Base-by-base conservation (phyloP, 2,797 vertebrate genomes). In the Parauchenoglanis punctatus region DNA sequence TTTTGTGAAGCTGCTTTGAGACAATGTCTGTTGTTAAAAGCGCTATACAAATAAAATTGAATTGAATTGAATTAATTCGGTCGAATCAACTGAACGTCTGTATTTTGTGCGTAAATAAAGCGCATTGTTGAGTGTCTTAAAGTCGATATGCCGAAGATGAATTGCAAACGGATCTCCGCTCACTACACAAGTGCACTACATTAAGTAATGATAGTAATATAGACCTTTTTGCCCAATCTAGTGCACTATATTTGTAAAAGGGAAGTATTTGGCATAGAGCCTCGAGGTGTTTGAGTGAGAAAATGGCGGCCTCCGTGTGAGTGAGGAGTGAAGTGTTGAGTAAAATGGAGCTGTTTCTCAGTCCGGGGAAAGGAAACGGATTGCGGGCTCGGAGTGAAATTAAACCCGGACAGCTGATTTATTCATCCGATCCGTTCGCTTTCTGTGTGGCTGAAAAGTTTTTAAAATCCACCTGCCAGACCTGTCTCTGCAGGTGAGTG, bases 401-500 rank as follows among this genome's bases (percentile, higher is more conserved):
- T n/a, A 87, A 58, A n/a, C 90, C 92, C 0, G 97, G 98, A 0
- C 94, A 96, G 85, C 91, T 96, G 90, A 90, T 99, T 1, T 93
- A 90, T 81, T 93, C 92, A 1, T 89, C 93, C 0, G 91, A 95
- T 52, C 97, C 98, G 3, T 94, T 97, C 92, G 97, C 95, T 0
- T 96, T 93, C 90, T 95, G 96, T 0, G 95, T 97, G 73, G 95
- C 93, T 89, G 94, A 92, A 78, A 93, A 93, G 83, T 92, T 92
- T 54, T 84, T 94, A 4, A 95, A 93, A 85, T 84, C 92, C 0
- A 92, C 96, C 2, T 99, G 98, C 65, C 96, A 98, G 58, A 88
- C 87, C 90, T 99, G 98, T 94, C 93, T 98, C 17, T 94, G 93
- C 84, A 96, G 97, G 98, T 99, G 94, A 93, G 93, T 65, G 25